These are phyloP conservation scores for Laticauda laticaudata DNA, from an alignment of 2,113 vertebrate genomes.

Conservation along the genomic window DNA sequence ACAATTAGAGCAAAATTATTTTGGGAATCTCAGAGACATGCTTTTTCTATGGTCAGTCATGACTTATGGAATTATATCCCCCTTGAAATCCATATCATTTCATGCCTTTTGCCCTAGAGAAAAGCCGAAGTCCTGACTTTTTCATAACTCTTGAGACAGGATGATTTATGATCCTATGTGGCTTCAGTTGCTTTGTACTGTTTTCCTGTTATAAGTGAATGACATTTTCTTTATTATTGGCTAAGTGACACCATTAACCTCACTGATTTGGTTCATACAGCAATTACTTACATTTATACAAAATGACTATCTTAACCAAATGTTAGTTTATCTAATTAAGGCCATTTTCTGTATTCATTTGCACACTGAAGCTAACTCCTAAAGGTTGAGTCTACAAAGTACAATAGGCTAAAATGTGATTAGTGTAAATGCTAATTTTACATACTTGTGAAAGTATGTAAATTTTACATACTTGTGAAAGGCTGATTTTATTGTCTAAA, in stretches of 20 bases:
- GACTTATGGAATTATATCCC: not conserved
- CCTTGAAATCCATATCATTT: not conserved
- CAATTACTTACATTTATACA: too few relatives aligned
- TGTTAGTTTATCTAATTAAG: not conserved
- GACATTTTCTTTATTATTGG: not conserved
- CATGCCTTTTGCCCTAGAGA: not conserved
- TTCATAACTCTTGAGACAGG: not conserved
- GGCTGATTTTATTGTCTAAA: not conserved
- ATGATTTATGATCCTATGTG: not conserved
- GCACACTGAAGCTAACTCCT: not conserved
- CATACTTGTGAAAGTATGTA: not conserved
- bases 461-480: not conserved
- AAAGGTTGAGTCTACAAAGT: not conserved
- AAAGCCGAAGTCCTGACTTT: not conserved
- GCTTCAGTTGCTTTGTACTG: not conserved
- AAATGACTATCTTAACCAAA: too few relatives aligned
- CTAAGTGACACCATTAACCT: not conserved
- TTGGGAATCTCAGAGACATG: not conserved
- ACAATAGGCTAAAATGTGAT: not conserved
- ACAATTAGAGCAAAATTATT: not conserved
- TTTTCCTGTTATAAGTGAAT: not conserved
- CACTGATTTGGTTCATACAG: not conserved
- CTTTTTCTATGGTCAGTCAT: not conserved
- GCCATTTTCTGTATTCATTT: not conserved
- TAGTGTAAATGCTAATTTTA: not conserved